Evolutionary conservation across 2,888 invertebrate species (phyloP).

Genomic region (Tubulanus polymorphus): DNA sequence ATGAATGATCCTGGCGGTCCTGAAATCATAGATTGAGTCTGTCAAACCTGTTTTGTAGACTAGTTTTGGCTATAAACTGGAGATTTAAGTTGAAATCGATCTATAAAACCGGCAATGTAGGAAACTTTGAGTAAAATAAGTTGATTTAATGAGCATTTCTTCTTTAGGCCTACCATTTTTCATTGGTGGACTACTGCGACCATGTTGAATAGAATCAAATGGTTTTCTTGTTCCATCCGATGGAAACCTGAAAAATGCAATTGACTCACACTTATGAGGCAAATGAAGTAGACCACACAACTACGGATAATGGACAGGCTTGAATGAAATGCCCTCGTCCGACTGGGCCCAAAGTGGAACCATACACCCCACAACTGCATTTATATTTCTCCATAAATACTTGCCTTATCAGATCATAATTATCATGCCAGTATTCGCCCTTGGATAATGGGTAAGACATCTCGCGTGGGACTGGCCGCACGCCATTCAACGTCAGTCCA

Average conservation of each 20-base stretch:
- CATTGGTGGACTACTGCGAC: conserved; percentile 5
- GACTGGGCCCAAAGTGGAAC: no score
- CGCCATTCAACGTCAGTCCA: conserved; percentile 34
- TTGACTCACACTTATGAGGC: no score
- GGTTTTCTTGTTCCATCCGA: conserved; percentile 41
- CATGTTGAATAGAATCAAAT: conserved; percentile 43
- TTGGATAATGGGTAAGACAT: conserved; percentile 45
- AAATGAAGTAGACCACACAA: no score
- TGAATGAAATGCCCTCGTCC: no score
- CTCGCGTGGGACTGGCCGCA: conserved; percentile 48
- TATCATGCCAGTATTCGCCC: conserved; percentile 47
- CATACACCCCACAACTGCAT: no score
- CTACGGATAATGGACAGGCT: no score
- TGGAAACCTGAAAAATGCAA: conserved; percentile 44
- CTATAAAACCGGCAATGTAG: neutral
- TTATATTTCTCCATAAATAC: no score
- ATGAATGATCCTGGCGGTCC: conserved; percentile 28
- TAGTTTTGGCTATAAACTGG: neutral
- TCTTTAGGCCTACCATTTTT: neutral
- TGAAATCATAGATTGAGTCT: neutral
- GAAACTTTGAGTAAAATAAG: neutral
- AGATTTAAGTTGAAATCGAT: neutral
- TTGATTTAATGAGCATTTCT: neutral
- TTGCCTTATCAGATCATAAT: conserved; percentile 49
- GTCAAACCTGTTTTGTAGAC: neutral